These are phyloP conservation scores for Hystrix brachyura DNA, from an alignment of 2,113 vertebrate species.

Conservation along the genomic window DNA sequence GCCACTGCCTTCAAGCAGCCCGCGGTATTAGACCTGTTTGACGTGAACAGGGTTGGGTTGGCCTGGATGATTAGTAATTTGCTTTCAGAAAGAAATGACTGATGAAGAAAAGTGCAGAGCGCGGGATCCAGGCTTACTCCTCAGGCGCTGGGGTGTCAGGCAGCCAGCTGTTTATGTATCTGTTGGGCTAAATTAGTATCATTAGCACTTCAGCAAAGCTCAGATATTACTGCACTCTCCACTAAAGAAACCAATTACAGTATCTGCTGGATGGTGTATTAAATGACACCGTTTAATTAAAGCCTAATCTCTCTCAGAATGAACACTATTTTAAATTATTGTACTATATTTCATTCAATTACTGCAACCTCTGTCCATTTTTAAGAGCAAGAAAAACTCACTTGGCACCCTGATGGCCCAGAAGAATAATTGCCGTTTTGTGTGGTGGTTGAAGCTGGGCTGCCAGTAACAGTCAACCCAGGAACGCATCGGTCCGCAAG, in stretches of 20 bases:
- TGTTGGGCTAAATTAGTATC: constrained; percentile 79
- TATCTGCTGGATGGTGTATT: constrained; percentile 82
- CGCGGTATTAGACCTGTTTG: constrained; percentile 16
- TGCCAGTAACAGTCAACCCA: constrained; percentile 58
- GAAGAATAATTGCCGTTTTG: constrained; percentile 5
- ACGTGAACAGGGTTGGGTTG: constrained; percentile 65
- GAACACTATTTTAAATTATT: constrained; percentile 83
- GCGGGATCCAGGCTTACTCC: constrained; percentile 53
- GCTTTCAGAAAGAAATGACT: constrained; percentile 67
- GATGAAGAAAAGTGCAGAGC: background rate
- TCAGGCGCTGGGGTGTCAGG: background rate
- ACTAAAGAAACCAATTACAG: constrained; percentile 82
- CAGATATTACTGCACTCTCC: constrained; percentile 65
- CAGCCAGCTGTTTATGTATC: constrained; percentile 68
- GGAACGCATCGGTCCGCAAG: constrained; percentile 31
- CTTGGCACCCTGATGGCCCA: constrained; percentile 38
- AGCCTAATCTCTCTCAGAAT: constrained; percentile 83
- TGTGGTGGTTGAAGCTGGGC: background rate
- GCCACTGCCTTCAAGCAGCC: background rate
- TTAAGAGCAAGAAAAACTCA: constrained; percentile 70
- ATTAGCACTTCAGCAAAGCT: constrained; percentile 79
- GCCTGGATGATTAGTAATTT: constrained; percentile 60
- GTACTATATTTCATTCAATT: constrained; percentile 83
- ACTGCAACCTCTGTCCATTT: constrained; percentile 74
- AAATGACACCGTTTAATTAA: constrained; percentile 86